Evolutionary conservation across 2,113 vertebrate species (phyloP), one percentile per base, ranked within the genome.

Genomic region (Esox niger): DNA sequence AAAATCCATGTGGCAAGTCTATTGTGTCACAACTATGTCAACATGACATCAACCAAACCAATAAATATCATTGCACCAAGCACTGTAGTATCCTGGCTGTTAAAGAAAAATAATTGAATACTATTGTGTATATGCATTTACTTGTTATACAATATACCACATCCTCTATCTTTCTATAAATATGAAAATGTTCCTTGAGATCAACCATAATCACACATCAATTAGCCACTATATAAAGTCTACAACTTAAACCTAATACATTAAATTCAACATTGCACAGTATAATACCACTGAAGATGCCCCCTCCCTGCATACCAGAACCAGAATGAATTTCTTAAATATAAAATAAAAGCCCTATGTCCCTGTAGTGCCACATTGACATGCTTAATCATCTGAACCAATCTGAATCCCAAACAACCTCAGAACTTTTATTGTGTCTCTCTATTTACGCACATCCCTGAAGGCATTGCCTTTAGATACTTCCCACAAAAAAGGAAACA

Each of bases 371-470:
- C 66, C 73, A 62, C 27, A 87, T 69, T 86, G 84, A 88, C 73
- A 86, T 74, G 75, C 75, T 75, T 81, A 86, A 90, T 91, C 84
- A 83, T 82, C 76, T 71, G 66, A 75, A n/a, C n/a, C n/a, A n/a
- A 65, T 79, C 79, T 68, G 73, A 66, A 90, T 88, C 89, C 71
- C 69, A 87, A 91, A 88, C 87, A 89, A 87, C 61, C 79, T 46
- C 76, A 65, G 66, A 92, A 93, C 88, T 91, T 73, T 57, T 57
- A 86, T 85, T 80, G 79, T 79, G 38, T 73, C 65, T 68, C 76
- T 82, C 84, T 80, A 73, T 82, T 88, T 80, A 90, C 84, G 82
- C 83, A 79, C 76, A 80, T 92, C 89, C 91, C 91, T 78, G 64
- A 85, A 89, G 91, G 86, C 80, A 80, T 84, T 85, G 86, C 90